Base-by-base conservation (phyloP, 2,888 invertebrate genomes). In the Timema cristinae region DNA sequence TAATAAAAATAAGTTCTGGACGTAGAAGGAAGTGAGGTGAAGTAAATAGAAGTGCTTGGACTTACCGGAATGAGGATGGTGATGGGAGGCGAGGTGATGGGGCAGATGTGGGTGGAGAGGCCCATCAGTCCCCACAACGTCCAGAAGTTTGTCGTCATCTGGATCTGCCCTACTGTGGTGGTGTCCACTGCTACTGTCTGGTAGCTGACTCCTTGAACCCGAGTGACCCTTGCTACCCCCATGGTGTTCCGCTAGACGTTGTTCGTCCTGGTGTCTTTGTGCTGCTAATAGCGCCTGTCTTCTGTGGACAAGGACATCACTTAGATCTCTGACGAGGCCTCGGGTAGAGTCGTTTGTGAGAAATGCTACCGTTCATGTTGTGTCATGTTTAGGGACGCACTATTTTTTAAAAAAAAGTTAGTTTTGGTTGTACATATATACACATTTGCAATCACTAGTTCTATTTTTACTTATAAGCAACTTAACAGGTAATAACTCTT, bases 111-210 rank as follows among this genome's bases (percentile, higher is more conserved):
- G 75, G 66, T 77, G 77, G 32, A 78, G 77, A 11, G 79, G 93
- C 77, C 92, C 92, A 79, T 94, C 93, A 50, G 92, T 94, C 0
- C 94, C 94, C 0, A 95, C 95, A 48, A 95, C 95, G 82, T 95
- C 95, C 79, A 95, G 84, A 49, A 91, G 86, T 79, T 92, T 89
- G 82, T 95, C 95, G 74, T 94, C 94, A 77, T 95, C 94, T 68
- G 79, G 78, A 69, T 81, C 80, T 69, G 77, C 76, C 47, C 75
- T 76, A 56, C 67, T 69, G 63, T 71, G 69, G 67, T 73, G 71
- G 15, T 68, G 66, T 67, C 71, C 81, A 6, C 82, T 83, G 76
- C 82, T 82, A 75, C 82, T 83, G 75, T 83, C 83, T 6, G 83
- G 82, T n/a, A 82, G 82, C 83, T 82, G 52, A 6, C 67, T 54